Evolutionary conservation across 2,888 invertebrate species (phyloP), one percentile per base, ranked within the genome.

Genomic region (Eupithecia dodoneata): DNA sequence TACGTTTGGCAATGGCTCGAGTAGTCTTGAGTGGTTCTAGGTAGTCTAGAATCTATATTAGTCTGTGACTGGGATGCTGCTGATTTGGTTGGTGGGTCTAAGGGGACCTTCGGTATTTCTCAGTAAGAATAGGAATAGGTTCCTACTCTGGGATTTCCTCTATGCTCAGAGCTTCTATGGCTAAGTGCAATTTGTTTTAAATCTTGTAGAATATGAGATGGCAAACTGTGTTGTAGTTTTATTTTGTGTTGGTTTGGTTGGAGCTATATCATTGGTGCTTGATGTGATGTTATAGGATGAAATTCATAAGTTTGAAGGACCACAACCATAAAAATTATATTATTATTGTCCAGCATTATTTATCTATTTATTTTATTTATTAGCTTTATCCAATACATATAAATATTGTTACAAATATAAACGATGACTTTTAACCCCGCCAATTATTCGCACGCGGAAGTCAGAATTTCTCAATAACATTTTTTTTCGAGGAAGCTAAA

Each of bases 1-100:
- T 91, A 86, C 83, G 88, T 91, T 90, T 91, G 92, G 91, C 93
- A 92, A 90, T 92, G 93, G 83, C 76, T 79, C 73, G 78, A 76
- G 79, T 80, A 79, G 9, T 74, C 74, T 52, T 76, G 73, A 67
- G 66, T 59, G 66, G 59, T 9, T 49, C 47, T 45, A 66, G 66
- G 7, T 66, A n/a, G 67, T 44, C 45, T 45, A 69, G 45, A 69
- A 12, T 63, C 63, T 63, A 30, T 63, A 63, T 63, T 12, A 10
- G 63, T 63, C 63, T 63, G 30, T 63, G 30, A 10, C 18, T 30
- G 30, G 30, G 63, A 63, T 63, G 30, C 30, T 63, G 30, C 30
- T 2, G 30, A 63, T 30, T 63, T 30, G 30, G 63, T 63, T 63
- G 10, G 63, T 59, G 18, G 59, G 3, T 63, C 63, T 10, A 4